These are phyloP conservation scores for Actinemys pallida DNA, from an alignment of 2,113 vertebrate genomes.

Conservation along the genomic window DNA sequence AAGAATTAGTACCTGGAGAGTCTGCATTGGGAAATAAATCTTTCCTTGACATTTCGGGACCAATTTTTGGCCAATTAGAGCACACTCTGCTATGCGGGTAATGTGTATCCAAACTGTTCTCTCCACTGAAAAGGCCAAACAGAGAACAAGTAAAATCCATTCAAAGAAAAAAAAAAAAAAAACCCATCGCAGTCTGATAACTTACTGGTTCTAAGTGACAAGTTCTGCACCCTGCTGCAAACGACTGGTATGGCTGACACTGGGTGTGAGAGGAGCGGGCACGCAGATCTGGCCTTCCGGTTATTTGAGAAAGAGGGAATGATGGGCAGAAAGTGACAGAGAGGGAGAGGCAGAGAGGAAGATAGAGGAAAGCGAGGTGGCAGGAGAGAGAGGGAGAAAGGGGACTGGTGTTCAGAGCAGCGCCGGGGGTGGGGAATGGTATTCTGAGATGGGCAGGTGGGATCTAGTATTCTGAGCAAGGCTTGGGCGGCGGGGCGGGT, in stretches of 20 bases:
- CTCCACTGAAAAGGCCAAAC: slow-evolving; percentile 76
- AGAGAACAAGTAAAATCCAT: slow-evolving; percentile 65
- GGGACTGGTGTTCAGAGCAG: neutral
- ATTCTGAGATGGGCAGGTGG: neutral
- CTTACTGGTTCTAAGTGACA: neutral
- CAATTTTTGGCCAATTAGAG: slow-evolving; percentile 83
- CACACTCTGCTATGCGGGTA: slow-evolving; percentile 73
- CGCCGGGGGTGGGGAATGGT: accelerated
- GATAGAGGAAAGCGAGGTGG: neutral
- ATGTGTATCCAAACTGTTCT: slow-evolving; percentile 77
- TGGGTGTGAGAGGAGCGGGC: neutral
- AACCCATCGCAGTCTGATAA: neutral
- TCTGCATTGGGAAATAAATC: slow-evolving; percentile 81
- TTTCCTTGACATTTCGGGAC: slow-evolving; percentile 85
- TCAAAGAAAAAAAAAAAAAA: slow-evolving; percentile 58
- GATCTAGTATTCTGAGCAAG: neutral
- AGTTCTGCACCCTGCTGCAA: neutral
- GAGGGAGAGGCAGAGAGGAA: neutral
- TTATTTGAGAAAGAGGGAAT: neutral
- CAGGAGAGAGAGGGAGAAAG: neutral
- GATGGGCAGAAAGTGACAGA: neutral
- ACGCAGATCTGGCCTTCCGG: accelerated
- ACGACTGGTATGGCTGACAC: neutral
- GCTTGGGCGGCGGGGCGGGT: too few relatives aligned
- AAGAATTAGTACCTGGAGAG: slow-evolving; percentile 86